These are phyloP conservation scores for Merops nubicus DNA, from an alignment of 2,113 vertebrate species.

Conservation along the genomic window DNA sequence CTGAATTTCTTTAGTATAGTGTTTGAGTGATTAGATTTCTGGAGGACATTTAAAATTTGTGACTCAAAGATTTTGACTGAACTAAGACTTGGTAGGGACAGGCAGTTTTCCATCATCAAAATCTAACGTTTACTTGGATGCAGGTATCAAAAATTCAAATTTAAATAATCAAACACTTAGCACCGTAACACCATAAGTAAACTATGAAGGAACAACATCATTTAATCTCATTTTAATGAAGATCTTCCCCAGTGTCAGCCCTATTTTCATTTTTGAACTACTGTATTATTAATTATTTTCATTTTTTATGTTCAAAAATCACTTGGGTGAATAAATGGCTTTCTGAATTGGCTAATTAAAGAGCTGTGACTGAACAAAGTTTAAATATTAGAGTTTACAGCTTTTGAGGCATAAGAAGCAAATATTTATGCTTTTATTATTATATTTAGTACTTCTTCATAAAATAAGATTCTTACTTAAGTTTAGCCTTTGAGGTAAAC, in stretches of 20 bases:
- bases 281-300: neutral
- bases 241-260: neutral
- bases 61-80: neutral
- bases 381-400: neutral
- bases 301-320: neutral
- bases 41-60: fast-evolving
- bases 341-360: neutral
- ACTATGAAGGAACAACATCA: neutral
- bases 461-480: neutral
- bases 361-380: neutral
- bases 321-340: neutral
- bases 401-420: neutral
- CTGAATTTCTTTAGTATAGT: neutral
- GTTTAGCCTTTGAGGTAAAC: slow-evolving; percentile 9
- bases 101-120: neutral
- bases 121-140: neutral
- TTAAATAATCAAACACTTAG: neutral
- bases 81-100: neutral
- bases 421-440: slow-evolving; percentile 4
- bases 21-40: neutral
- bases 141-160: neutral
- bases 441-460: neutral
- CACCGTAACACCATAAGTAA: neutral
- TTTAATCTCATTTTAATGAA: neutral
- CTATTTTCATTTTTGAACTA: neutral